Percentiles rank a stretch among this genome's conserved stretches.
Conservation (phyloP, 2,113 vertebrate species). For the Oriolus oriolus region DNA sequence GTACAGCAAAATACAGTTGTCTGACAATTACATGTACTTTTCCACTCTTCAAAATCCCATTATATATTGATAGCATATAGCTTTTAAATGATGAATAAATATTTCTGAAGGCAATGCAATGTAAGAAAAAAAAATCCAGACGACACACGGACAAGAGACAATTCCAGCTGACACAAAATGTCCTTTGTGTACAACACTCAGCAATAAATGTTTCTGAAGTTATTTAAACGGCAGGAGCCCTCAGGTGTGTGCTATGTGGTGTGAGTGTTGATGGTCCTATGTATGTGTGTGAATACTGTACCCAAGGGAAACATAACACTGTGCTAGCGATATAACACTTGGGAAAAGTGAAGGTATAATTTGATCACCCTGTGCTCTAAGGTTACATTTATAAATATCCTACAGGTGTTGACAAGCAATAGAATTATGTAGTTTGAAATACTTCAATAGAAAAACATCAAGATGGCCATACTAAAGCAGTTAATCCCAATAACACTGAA, state of each 20-base stretch:
- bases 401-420: neutral
- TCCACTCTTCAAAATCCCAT: neutral
- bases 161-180: neutral
- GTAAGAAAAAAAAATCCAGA: neutral
- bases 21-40: slow-evolving; percentile 13
- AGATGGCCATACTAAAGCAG: neutral
- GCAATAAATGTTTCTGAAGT: neutral
- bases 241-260: neutral
- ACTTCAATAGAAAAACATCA: neutral
- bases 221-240: neutral
- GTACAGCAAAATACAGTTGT: neutral
- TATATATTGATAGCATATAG: neutral
- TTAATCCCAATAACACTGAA: neutral
- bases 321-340: neutral
- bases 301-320: neutral
- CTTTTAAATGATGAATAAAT: slow-evolving; percentile 1
- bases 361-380: neutral
- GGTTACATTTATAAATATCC: neutral
- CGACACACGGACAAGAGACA: neutral
- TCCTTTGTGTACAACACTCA: neutral
- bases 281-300: neutral
- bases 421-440: neutral
- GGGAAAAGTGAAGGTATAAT: neutral
- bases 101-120: neutral
- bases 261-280: neutral